Evolutionary conservation across 1,140 invertebrate genomes (phyloP).

Genomic region (Oppia nitens): DNA sequence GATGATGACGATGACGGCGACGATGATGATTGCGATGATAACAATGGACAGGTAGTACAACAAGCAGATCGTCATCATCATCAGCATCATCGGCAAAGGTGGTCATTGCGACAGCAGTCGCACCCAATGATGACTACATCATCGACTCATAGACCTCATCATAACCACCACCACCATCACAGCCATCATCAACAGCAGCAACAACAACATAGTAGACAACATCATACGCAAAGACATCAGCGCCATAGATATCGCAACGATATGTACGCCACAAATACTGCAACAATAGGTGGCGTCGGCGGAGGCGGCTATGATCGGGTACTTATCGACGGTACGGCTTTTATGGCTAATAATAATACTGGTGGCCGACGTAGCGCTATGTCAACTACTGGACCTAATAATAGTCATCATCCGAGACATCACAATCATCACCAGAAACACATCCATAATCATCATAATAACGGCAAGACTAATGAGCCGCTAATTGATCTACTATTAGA

Average conservation of each 20-base stretch:
- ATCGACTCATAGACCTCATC: neutral
- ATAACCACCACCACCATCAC: neutral
- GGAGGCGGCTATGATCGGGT: no score
- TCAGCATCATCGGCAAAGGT: neutral
- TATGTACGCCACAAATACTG: no score
- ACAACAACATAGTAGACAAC: no score
- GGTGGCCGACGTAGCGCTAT: no score
- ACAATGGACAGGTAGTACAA: neutral
- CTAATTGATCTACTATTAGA: neutral
- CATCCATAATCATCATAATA: neutral
- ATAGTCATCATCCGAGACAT: neutral
- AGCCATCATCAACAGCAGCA: neutral
- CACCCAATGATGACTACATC: neutral
- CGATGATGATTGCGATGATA: slow-evolving; percentile 1
- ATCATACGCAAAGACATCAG: no score
- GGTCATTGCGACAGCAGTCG: neutral
- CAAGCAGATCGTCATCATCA: neutral
- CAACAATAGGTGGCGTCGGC: no score
- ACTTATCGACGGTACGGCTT: no score
- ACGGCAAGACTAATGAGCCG: neutral
- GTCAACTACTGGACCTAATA: no score
- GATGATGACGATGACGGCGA: slow-evolving; percentile 21
- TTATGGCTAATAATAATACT: neutral
- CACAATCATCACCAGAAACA: neutral
- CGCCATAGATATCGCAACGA: no score